Evolutionary conservation across 1,140 invertebrate genomes (phyloP), one percentile per base, ranked within the genome.

Genomic region (Helicoverpa armigera): DNA sequence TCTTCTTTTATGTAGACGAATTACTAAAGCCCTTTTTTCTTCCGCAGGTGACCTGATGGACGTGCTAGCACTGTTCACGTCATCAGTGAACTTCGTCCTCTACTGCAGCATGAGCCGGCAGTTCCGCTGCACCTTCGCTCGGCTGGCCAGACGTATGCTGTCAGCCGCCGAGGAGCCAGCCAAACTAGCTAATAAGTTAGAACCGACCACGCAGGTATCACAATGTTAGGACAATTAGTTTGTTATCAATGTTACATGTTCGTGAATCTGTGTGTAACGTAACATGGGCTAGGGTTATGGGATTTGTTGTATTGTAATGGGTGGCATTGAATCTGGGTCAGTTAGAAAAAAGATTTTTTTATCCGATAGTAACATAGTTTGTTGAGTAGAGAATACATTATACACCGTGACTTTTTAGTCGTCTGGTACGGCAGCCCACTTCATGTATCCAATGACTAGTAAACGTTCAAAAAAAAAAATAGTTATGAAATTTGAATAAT

Each of bases 101-200:
- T 99, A 99, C 95, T 99, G 99, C 95, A 97, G 98, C 79, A 99
- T 99, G 99, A 99, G 98, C 85, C 96, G 98, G 65, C 99, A 99
- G 95, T 99, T 99, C 94, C 96, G 99, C 13, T 97, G 96, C 81
- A 99, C 98, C 4, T 99, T 99, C 87, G 96, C 96, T 23, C 93
- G 97, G 74, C 95, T 95, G 13, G 93, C 91, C 2, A 89, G 93
- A 1, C 80, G 92, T 5, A 85, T 93, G 85, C 77, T 94, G 29
- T 93, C 91, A 9, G 86, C 90, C 0, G 72, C 90, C 0, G 93
- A 94, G n/a, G 93, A 93, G 74, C 94, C 93, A 0, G 89, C 90
- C 18, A 95, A 95, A 83, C 91, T 93, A 50, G 86, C 90, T 31
- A 90, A 87, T 53, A 94, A 94, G 74, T 86, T 91, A 63, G 93